Conservation (phyloP, 2,888 invertebrate species). For the Galeopsomyia nigrocyanea region DNA sequence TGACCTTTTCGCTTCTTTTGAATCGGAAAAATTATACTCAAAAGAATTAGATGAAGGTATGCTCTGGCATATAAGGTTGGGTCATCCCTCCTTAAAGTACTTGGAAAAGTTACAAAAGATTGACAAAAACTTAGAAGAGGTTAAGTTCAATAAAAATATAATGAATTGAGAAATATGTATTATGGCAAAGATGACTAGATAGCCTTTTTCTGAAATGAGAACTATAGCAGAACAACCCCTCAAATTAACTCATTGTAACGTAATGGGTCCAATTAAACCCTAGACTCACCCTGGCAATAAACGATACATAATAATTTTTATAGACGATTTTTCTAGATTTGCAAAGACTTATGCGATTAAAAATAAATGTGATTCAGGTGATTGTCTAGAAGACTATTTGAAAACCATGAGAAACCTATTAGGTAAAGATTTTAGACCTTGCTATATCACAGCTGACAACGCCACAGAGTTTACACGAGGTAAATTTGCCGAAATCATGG, state of each 20-base stretch:
- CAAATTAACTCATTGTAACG: background rate
- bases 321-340: background rate
- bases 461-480: too few relatives aligned
- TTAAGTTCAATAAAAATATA: background rate
- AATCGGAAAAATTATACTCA: background rate
- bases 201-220: background rate
- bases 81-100: background rate
- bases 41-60: background rate
- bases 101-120: background rate
- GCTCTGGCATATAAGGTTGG: background rate
- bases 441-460: too few relatives aligned
- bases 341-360: too few relatives aligned
- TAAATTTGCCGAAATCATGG: too few relatives aligned
- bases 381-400: too few relatives aligned
- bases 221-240: background rate
- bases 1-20: background rate
- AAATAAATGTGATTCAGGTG: too few relatives aligned
- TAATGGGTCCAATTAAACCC: constrained; percentile 2
- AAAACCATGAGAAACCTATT: too few relatives aligned
- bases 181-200: background rate
- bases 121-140: background rate
- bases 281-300: too few relatives aligned
- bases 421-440: too few relatives aligned
- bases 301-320: too few relatives aligned
- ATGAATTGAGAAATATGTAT: background rate